Evolutionary conservation across 2,797 vertebrate species (phyloP).

Genomic region (Otus scops): DNA sequence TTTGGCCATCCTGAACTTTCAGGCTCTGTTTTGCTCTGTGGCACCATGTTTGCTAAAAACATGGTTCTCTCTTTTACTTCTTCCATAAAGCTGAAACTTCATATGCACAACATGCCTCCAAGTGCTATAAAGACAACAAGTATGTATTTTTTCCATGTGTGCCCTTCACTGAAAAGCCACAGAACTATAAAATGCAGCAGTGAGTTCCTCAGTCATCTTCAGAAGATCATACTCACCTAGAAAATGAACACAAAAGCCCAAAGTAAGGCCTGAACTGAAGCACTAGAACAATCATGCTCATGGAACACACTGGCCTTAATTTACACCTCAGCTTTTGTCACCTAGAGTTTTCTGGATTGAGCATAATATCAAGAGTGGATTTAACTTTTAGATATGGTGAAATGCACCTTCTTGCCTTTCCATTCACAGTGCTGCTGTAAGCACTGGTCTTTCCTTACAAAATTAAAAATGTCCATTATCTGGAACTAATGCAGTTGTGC

Average conservation of each 20-base stretch:
- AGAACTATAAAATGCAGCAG: background rate
- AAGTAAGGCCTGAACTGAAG: background rate
- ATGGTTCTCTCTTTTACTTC: background rate
- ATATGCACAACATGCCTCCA: no score
- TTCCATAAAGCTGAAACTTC: background rate
- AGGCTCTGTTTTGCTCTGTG: background rate
- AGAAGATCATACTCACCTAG: background rate
- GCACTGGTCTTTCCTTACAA: background rate
- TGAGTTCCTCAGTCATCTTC: background rate
- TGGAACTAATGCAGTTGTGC: background rate
- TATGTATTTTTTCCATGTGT: background rate
- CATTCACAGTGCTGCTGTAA: background rate
- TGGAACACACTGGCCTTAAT: background rate
- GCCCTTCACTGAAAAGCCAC: background rate
- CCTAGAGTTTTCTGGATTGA: background rate
- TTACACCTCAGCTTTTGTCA: background rate
- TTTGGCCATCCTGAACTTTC: background rate
- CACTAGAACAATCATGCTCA: background rate
- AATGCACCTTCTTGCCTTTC: background rate
- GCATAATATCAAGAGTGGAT: background rate
- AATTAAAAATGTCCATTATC: background rate
- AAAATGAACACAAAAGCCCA: background rate
- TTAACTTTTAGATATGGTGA: background rate
- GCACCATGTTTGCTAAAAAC: background rate
- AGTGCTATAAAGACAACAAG: background rate